Evolutionary conservation across 2,113 vertebrate genomes (phyloP).

Genomic region (Prietella phreatophila): DNA sequence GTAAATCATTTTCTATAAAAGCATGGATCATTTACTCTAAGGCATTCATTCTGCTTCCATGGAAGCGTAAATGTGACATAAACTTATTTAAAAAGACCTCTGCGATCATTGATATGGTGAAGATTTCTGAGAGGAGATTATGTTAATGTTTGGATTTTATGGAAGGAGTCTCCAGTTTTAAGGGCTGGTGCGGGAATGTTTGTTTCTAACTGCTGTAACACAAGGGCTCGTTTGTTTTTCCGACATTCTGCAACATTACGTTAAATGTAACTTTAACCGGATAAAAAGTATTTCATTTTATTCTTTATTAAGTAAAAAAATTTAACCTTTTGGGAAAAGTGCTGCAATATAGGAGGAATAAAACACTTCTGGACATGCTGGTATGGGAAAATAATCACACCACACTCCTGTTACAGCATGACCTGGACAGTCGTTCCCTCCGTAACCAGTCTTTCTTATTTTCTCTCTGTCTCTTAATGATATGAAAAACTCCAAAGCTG

Average conservation of each 20-base stretch:
- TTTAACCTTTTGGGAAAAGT: too few species aligned
- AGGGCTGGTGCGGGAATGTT: neutral
- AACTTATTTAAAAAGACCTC: neutral
- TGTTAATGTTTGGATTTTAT: neutral
- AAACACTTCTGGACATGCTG: too few species aligned
- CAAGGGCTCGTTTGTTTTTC: too few species aligned
- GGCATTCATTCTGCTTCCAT: neutral
- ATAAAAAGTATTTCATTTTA: neutral
- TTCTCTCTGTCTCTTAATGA: neutral
- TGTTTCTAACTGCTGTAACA: too few species aligned
- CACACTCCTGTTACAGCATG: neutral
- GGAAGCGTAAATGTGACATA: neutral
- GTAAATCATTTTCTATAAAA: neutral
- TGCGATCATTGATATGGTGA: neutral
- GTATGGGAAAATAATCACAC: too few species aligned
- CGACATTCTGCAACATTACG: too few species aligned
- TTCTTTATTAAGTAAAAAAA: too few species aligned
- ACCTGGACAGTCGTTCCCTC: neutral
- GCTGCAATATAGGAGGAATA: too few species aligned
- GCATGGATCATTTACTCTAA: neutral
- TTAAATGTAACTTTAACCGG: neutral
- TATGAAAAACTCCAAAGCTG: neutral
- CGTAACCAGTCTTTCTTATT: neutral
- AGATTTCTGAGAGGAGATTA: neutral
- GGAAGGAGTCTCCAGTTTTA: neutral